Base-by-base conservation (phyloP, 1,140 invertebrate species). In the Eupeodes corollae region DNA sequence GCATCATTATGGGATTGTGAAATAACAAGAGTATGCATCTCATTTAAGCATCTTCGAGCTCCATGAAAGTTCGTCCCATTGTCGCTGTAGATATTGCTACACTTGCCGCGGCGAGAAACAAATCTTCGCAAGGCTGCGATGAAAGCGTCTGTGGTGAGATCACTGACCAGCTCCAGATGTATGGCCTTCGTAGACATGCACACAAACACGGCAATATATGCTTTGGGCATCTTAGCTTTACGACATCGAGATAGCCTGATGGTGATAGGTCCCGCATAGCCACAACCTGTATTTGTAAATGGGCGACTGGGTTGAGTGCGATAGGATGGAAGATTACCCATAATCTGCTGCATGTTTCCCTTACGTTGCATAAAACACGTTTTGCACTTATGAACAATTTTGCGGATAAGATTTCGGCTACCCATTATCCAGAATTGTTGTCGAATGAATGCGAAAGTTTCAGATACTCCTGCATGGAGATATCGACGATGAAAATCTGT, bases 61-160 rank as follows among this genome's bases (percentile, higher is more conserved):
- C 41, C 41, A 21, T 21, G 16, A 42, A 42, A 42, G 6, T 6
- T 42, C 6, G 41, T 42, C 10, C 41, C 41, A 10, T 14, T 11
- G 15, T 42, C 41, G 15, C 41, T 42, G 30, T 42, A 42, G 11
- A 42, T 19, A 8, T 42, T 42, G 5, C 38, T 32, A 34, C 54
- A 53, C 12, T 42, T 34, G 9, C 61, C 62, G 8, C 43, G 26
- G 15, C 52, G 15, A 13, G 44, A 6, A 11, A 55, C 55, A 47
- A 70, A 70, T 42, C 64, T 43, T 19, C 46, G 19, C 10, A 67
- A 55, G 10, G 59, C 56, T 18, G 56, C 50, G 0, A 70, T 15
- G 32, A 70, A 67, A 8, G 51, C 54, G 42, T 59, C 35, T 10
- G 56, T 41, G 3, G 52, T 52, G 30, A 59, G 21, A 35, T 54